phyloP scores from a whole-genome alignment of 1,140 invertebrate genomes.

The Diuraphis noxia region DNA sequence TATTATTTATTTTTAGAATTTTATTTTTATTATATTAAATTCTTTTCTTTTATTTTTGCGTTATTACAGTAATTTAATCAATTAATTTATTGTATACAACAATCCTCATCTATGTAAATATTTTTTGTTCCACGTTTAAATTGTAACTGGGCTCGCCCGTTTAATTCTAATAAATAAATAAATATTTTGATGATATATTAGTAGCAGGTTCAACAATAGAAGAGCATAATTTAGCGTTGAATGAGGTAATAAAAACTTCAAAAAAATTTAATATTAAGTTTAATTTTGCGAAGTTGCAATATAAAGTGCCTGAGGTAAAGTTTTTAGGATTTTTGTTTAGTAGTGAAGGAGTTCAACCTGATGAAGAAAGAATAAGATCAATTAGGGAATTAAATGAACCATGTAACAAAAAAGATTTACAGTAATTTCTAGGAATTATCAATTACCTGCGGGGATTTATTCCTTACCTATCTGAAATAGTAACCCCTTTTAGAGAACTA shows the following conservation, averaged over 20 bases:
- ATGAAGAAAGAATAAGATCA: slow-evolving; percentile 58
- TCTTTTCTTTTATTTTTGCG: too few relatives aligned
- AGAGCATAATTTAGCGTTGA: not conserved
- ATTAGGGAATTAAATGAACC: slow-evolving; percentile 58
- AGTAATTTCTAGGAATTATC: slow-evolving; percentile 60
- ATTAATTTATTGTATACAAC: too few relatives aligned
- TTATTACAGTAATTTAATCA: too few relatives aligned
- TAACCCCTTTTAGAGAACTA: slow-evolving; percentile 57
- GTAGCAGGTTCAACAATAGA: too few relatives aligned
- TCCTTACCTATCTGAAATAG: slow-evolving; percentile 57
- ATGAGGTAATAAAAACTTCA: not conserved
- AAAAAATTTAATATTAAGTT: slow-evolving; percentile 58
- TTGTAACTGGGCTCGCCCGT: too few relatives aligned
- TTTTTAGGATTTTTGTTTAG: slow-evolving; percentile 60
- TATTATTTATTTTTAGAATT: too few relatives aligned
- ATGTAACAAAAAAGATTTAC: slow-evolving; percentile 59
- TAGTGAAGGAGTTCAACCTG: slow-evolving; percentile 58
- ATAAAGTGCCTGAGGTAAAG: slow-evolving; percentile 58
- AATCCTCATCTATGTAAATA: too few relatives aligned
- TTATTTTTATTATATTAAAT: too few relatives aligned
- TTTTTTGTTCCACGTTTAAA: too few relatives aligned
- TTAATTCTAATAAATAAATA: too few relatives aligned
- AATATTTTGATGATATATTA: too few relatives aligned
- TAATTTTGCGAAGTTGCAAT: slow-evolving; percentile 60
- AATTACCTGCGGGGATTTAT: slow-evolving; percentile 60